A percentile compares a stretch with the other conserved stretches of the same genome.
phyloP scores from a whole-genome alignment of 2,797 vertebrate species.

The Paramormyrops hopkinsi region DNA sequence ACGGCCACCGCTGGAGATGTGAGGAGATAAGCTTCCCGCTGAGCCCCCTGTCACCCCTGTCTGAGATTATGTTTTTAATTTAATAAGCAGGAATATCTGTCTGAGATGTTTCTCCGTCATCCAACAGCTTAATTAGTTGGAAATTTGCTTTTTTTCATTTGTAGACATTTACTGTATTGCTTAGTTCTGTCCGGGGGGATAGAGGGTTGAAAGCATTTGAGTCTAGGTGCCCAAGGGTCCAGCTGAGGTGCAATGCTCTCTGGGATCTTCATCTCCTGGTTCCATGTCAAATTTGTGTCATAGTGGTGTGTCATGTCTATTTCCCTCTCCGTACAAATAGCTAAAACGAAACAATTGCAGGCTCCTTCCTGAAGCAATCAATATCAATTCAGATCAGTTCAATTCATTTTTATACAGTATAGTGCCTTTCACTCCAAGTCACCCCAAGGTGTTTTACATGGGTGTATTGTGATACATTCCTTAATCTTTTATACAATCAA shows the following conservation, averaged over 20 bases:
- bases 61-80: not conserved
- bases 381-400: not conserved
- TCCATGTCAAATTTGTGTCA: not conserved
- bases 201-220: not conserved
- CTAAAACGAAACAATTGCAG: not conserved
- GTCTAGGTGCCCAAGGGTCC: not conserved
- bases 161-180: not conserved
- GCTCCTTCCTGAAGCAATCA: not conserved
- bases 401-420: not conserved
- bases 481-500: not conserved
- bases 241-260: not conserved
- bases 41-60: not conserved
- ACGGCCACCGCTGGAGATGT: not conserved
- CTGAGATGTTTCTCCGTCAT: not conserved
- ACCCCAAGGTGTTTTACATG: not conserved
- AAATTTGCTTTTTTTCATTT: not conserved
- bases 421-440: not conserved
- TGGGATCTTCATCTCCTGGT: not conserved
- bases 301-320: not conserved
- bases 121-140: not conserved
- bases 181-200: not conserved
- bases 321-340: not conserved
- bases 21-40: not conserved
- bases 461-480: not conserved
- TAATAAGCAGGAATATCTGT: not conserved